Base-by-base conservation (phyloP, 2,888 invertebrate species). In the Nasonia oneida region DNA sequence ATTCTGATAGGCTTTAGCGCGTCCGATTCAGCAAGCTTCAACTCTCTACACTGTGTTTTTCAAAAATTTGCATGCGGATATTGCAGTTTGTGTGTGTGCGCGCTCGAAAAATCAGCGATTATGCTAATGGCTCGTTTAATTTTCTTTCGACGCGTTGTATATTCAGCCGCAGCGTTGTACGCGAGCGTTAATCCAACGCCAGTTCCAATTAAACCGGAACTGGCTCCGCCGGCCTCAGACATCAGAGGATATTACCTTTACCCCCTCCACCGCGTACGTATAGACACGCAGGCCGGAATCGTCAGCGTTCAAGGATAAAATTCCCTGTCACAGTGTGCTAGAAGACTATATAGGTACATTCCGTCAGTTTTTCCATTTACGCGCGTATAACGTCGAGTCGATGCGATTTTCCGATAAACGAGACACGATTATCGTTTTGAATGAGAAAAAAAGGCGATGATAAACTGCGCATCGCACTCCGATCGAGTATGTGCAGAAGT, bases 101-200 rank as follows among this genome's bases (percentile, higher is more conserved):
- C 10, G 12, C 23, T 29, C 14, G 23, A 42, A 73, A 73, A 39
- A 73, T n/a, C 39, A 73, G 71, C 39, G 75, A 50, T 73, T 74
- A 61, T 33, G 81, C 81, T 61, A 33, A 81, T 61, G 1, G 39
- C 57, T 18, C 61, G 81, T 73, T 81, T 61, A 61, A 81, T 81
- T 81, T 81, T 73, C 81, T 81, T 81, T 73, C 33, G 57, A 23
- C 4, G 29, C 15, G 80, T 53, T 42, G 42, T 6, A 42, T 42
- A 42, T 42, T 6, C 10, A 47, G 47, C 47, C 47, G 61, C 47
- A 74, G 86, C 85, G 81, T 87, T 83, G 15, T 3, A 87, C 86
- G 85, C 64, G 86, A 83, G 82, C 86, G 76, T 88, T 88, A 86
- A 87, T 88, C 86, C 81, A 86, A 85, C 87, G 85, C 84, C 86